Evolutionary conservation across 2,113 vertebrate genomes (phyloP), one percentile per base, ranked within the genome.

Genomic region (Clarias batrachus): DNA sequence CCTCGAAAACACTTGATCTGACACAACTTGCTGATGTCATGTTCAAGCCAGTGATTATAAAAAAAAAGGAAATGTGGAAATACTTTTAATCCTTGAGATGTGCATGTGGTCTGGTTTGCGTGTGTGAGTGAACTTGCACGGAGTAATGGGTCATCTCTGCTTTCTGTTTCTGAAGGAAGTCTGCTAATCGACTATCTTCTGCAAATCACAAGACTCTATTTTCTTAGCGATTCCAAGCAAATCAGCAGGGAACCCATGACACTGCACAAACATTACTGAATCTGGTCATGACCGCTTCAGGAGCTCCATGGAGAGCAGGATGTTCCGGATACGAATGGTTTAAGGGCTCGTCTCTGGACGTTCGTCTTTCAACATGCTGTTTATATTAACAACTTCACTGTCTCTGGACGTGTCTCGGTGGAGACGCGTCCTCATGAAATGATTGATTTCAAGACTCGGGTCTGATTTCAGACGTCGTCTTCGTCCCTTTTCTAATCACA

Each of bases 101-200:
- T 59, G 82, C 59, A 83, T 81, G 88, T 87, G 77, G 52, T 86
- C 82, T 74, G 65, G 33, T 74, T 86, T 48, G 48, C 7, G 48
- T 8, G 81, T 57, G 8, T 21, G 37, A 52, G 25, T 68, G 41
- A n/a, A n/a, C 41, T 16, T 6, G 0, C 4, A 1, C 41, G 7
- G 4, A 1, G 41, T 52, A 71, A 52, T 16, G 65, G 4, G 79
- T 86, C 48, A 60, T 33, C 73, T 12, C 0, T 4, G 23, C 41
- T 25, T 54, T 87, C 41, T 87, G 5, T 6, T 62, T 57, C 85
- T 82, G 84, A 33, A 8, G 79, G 57, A 63, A 65, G 33, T 81
- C 87, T 78, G 79, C 60, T 59, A 77, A 65, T 86, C 83, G 82
- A 70, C 33, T 25, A 85, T 81, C 82, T 81, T 30, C 41, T 71